phyloP scores from a whole-genome alignment of 2,888 invertebrate species.

The Plebejus argus region DNA sequence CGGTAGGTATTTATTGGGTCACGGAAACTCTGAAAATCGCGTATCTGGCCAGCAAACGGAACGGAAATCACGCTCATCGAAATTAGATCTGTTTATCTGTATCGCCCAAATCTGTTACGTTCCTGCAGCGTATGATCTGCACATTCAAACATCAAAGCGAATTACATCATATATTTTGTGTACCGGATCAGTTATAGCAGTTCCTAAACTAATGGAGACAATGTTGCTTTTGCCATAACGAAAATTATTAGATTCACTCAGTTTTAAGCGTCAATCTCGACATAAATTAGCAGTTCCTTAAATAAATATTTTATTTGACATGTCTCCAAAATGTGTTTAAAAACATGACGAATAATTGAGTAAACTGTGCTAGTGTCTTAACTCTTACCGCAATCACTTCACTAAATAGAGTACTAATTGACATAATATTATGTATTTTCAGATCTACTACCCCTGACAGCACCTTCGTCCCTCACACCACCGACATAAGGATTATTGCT shows the following conservation, averaged over 20 bases:
- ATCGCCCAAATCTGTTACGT: conserved; percentile 7
- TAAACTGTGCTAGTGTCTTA: not conserved
- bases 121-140: conserved; percentile 6
- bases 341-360: not conserved
- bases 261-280: too few species aligned
- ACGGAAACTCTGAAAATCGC: not conserved
- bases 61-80: not conserved
- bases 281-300: too few species aligned
- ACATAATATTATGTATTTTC: too few species aligned
- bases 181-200: not conserved
- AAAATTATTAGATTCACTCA: too few species aligned
- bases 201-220: not conserved
- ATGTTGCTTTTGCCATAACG: not conserved
- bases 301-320: too few species aligned
- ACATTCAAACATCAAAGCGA: conserved; percentile 3
- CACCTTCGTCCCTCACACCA: too few species aligned
- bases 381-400: too few species aligned
- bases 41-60: not conserved
- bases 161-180: not conserved
- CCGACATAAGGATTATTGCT: too few species aligned
- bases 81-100: conserved; percentile 7
- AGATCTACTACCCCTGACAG: too few species aligned
- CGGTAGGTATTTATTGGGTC: not conserved
- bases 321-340: too few species aligned
- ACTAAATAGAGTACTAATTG: too few species aligned